Base-by-base conservation (phyloP, 1,140 invertebrate species). In the Dermatophagoides farinae region DNA sequence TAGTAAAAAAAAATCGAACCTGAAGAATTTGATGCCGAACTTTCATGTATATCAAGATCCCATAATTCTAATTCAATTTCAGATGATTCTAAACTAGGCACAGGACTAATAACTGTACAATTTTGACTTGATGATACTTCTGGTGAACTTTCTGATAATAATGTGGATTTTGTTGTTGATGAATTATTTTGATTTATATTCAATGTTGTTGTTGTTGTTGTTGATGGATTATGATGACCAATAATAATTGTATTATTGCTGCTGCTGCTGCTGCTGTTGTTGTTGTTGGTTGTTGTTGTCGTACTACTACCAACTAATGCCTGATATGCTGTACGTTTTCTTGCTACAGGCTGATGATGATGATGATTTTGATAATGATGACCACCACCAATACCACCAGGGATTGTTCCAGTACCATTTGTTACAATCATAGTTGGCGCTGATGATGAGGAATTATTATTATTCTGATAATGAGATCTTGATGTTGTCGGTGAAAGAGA, bases 31-130 rank as follows among this genome's bases (percentile, higher is more conserved):
- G 58, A 63, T 10, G 50, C 46, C 10, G 58, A 63, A 25, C 43
- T 64, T 46, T 66, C 65, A 44, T 64, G 65, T 38, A 77, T 70
- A 67, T 80, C 78, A 52, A 80, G 78, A 62, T 86, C 80, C 85
- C 85, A 88, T 60, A 88, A 76, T 65, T 88, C 85, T 49, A 86
- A 75, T 64, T 85, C 84, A 69, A 79, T 74, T 51, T 77, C 77
- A 10, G 76, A 78, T 61, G 80, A 79, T 65, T 67, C 63, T 38
- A 69, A 59, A 54, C 64, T 65, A 53, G 62, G 66, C 60, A 66
- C 68, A 10, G 67, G 67, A 52, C 62, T 66, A 14, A 65, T 62
- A 10, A 65, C 64, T 11, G 62, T 65, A 14, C 62, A 58, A 22
- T 52, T 60, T 44, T 61, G 61, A 46, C 47, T 46, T 80, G 81